Conservation (phyloP, 2,888 invertebrate genomes). For the Ypsolopha sequella region DNA sequence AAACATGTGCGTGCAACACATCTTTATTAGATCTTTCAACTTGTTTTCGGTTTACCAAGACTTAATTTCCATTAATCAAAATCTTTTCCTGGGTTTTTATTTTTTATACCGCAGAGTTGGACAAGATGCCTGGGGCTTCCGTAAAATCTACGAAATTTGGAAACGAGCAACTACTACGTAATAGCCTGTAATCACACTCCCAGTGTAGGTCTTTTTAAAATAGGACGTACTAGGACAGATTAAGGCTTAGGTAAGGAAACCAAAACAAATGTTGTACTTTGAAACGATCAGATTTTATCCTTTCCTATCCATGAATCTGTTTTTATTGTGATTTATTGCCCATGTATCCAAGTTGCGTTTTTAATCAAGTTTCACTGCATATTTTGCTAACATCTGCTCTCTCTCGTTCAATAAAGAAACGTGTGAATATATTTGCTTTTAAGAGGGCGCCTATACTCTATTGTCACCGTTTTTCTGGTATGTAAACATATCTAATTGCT, state of each 20-base stretch:
- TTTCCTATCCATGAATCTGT: not conserved
- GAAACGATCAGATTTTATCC: slow-evolving; percentile 9
- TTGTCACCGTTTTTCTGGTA: not conserved
- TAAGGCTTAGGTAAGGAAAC: too few species aligned
- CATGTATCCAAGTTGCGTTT: not conserved
- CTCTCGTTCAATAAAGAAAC: not conserved
- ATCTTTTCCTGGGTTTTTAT: too few species aligned
- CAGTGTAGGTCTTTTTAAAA: too few species aligned
- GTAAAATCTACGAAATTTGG: too few species aligned
- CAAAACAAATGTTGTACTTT: too few species aligned
- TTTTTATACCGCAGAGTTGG: too few species aligned
- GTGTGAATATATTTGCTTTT: not conserved
- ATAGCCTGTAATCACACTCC: too few species aligned
- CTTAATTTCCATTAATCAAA: not conserved
- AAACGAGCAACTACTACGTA: too few species aligned
- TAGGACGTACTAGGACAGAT: too few species aligned
- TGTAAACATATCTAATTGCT: too few species aligned
- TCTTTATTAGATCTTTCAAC: slow-evolving; percentile 59
- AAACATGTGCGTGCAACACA: slow-evolving; percentile 23
- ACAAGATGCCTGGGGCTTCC: too few species aligned
- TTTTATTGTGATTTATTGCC: not conserved
- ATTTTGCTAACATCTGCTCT: not conserved
- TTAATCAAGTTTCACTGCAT: slow-evolving; percentile 1
- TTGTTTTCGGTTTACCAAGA: slow-evolving; percentile 56
- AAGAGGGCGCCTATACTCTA: not conserved